Evolutionary conservation across 2,113 vertebrate genomes (phyloP).

Genomic region (Ranitomeya variabilis): DNA sequence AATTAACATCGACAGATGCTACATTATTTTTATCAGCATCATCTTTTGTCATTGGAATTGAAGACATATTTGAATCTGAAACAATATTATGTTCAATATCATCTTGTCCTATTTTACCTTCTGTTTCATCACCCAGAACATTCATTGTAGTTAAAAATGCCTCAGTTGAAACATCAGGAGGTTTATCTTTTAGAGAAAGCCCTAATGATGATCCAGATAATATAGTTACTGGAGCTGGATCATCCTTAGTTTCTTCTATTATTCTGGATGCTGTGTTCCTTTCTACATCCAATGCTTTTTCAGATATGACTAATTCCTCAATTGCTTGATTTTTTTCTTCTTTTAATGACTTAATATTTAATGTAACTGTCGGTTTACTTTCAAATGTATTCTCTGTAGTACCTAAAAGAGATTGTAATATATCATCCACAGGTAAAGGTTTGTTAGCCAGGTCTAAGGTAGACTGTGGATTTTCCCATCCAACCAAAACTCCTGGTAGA

Average conservation of each 20-base stretch:
- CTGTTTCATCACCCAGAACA: constrained; percentile 68
- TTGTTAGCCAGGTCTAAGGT: constrained; percentile 82
- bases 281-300: constrained; percentile 72
- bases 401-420: constrained; percentile 75
- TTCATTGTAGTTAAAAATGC: constrained; percentile 84
- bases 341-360: constrained; percentile 64
- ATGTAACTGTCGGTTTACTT: constrained; percentile 62
- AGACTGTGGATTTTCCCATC: constrained; percentile 86
- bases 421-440: constrained; percentile 74
- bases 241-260: constrained; percentile 61
- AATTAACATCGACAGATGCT: constrained; percentile 66
- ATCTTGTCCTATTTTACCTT: constrained; percentile 66
- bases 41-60: constrained; percentile 67
- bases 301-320: constrained; percentile 73
- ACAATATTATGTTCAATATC: constrained; percentile 64
- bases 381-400: constrained; percentile 69
- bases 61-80: constrained; percentile 63
- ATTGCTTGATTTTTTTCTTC: constrained; percentile 65
- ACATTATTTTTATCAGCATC: constrained; percentile 56
- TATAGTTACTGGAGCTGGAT: constrained; percentile 57
- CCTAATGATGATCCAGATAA: constrained; percentile 63
- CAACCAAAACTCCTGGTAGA: constrained; percentile 92
- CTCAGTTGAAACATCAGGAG: constrained; percentile 92
- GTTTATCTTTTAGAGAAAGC: constrained; percentile 89
- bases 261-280: constrained; percentile 62